Evolutionary conservation across 1,140 invertebrate species (phyloP).

Genomic region (Bombus pyrosoma): DNA sequence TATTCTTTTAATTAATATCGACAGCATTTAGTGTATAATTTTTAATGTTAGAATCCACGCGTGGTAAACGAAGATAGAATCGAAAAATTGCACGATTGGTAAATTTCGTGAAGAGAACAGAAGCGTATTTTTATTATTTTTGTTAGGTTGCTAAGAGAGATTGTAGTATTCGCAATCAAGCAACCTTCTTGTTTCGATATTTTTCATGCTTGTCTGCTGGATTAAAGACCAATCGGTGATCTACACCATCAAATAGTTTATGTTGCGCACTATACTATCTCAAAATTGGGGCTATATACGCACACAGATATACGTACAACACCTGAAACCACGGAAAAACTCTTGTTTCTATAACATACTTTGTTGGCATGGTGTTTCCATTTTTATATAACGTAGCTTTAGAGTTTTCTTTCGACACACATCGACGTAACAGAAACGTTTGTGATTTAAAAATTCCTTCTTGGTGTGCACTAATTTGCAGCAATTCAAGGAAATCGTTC

Average conservation of each 20-base stretch:
- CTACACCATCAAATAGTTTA: constrained; percentile 15
- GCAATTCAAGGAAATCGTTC: not conserved
- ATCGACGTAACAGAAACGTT: not conserved
- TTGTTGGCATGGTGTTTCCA: constrained; percentile 46
- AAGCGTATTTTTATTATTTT: not conserved
- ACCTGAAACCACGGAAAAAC: constrained; percentile 25
- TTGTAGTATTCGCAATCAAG: constrained; percentile 2
- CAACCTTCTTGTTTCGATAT: constrained; percentile 22
- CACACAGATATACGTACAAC: constrained; percentile 16
- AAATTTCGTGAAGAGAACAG: not conserved
- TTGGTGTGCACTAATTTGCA: constrained; percentile 24
- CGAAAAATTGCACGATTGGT: not conserved
- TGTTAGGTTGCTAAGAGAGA: not conserved
- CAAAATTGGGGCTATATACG: not conserved
- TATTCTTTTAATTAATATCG: not conserved
- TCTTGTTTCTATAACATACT: constrained; percentile 15
- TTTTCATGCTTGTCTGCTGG: constrained; percentile 30
- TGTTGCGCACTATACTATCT: constrained; percentile 10
- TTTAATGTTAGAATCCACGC: not conserved
- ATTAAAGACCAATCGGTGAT: constrained; percentile 16
- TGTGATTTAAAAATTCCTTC: constrained; percentile 25
- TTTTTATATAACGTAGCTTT: not conserved
- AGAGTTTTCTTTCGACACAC: not conserved
- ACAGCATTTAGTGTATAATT: not conserved
- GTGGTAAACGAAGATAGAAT: not conserved